Evolutionary conservation across 2,888 invertebrate genomes (phyloP), one percentile per base, ranked within the genome.

Genomic region (Amaurobius ferox): DNA sequence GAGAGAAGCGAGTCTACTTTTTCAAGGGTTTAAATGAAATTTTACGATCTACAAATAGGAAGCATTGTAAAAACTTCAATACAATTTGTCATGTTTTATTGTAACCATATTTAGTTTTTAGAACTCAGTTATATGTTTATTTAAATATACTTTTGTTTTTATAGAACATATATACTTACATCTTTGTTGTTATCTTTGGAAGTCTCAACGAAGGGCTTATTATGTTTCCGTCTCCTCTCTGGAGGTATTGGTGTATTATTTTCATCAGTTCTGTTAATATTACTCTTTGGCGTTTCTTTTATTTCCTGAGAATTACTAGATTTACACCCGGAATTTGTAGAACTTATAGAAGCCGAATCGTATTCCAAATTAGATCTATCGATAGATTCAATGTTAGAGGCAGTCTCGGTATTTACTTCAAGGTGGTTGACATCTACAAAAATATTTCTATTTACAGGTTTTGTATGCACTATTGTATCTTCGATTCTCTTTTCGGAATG

Each of bases 161-260:
- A n/a, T n/a, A n/a, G n/a, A n/a, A n/a, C n/a, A n/a, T n/a, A n/a
- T n/a, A n/a, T n/a, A n/a, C n/a, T n/a, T n/a, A n/a, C n/a, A n/a
- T n/a, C n/a, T n/a, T n/a, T n/a, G n/a, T 35, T 3, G 3, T 55
- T 16, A 1, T 29, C 64, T 13, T 13, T 9, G 11, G 30, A 44
- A 62, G 61, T 79, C 16, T 28, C 68, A 11, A 16, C 26, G 7
- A 28, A 7, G 13, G 19, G 9, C 26, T 55, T 68, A 26, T 19
- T 44, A 26, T 32, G 32, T 30, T 44, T 81, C 0, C 55, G 19
- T 32, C 64, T 40, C 30, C 73, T 86, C 11, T 40, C 79, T 7
- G 73, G 78, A 29, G 85, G 78, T 44, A 73, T 23, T 7, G 78
- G 85, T 32, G 78, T 72, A 2, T 16, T n/a, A 16, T 13, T 23